phyloP scores from a whole-genome alignment of 1,140 invertebrate species.

The Pemphigus obesinymphae region DNA sequence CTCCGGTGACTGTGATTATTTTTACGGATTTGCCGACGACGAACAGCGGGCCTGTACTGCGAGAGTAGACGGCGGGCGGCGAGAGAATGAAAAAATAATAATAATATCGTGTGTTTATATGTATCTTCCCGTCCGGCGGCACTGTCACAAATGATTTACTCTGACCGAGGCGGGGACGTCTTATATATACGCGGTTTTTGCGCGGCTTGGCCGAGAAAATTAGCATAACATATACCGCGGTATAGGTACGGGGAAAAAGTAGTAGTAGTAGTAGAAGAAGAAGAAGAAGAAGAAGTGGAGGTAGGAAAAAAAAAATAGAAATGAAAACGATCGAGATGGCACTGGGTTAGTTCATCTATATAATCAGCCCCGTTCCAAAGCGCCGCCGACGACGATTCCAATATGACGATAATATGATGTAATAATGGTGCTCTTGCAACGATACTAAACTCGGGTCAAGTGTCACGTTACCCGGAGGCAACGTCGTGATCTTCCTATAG shows the following conservation, averaged over 20 bases:
- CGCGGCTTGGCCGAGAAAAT: neutral
- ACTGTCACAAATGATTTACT: constrained; percentile 24
- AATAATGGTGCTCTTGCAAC: neutral
- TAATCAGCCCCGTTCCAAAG: constrained; percentile 21
- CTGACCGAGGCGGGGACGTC: neutral
- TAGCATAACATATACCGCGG: neutral
- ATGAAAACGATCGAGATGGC: constrained; percentile 19
- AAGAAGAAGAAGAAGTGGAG: neutral
- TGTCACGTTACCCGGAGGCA: constrained; percentile 4
- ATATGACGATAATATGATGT: no score
- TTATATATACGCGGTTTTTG: neutral
- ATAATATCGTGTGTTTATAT: no score
- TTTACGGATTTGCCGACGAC: no score
- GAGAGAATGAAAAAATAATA: no score
- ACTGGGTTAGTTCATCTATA: constrained; percentile 26
- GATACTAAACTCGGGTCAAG: constrained; percentile 31
- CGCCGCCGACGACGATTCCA: neutral
- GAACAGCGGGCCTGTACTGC: no score
- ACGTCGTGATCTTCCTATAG: constrained; percentile 34
- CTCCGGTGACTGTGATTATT: no score
- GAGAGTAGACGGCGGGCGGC: no score
- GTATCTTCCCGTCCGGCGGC: neutral
- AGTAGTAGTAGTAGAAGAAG: neutral
- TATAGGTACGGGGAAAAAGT: neutral
- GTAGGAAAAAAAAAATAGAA: neutral